These are phyloP conservation scores for Palythoa caribaeorum DNA, from an alignment of 92 coral and sea anemone species.

Conservation along the genomic window DNA sequence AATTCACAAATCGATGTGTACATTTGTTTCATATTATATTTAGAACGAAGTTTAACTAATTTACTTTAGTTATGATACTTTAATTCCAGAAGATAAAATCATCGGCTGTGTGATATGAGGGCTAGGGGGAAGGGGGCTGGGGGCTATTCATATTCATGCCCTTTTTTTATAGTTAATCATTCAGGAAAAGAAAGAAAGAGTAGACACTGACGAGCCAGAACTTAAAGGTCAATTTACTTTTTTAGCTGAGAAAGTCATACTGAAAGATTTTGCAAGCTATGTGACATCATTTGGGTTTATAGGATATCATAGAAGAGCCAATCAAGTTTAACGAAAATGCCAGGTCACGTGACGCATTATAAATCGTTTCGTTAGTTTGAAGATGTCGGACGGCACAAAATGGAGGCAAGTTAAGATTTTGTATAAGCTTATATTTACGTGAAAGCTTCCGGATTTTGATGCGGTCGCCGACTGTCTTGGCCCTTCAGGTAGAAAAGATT, in stretches of 20 bases:
- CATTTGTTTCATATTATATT: no score
- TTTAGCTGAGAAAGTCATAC: no score
- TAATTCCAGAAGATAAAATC: no score
- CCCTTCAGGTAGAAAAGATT: not conserved
- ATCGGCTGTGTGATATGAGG: no score
- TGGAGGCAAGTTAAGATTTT: slow-evolving; percentile 2
- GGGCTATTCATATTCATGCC: no score
- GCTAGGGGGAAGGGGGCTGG: no score
- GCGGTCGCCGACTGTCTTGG: slow-evolving; percentile 23
- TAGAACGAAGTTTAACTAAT: no score
- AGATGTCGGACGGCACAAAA: slow-evolving; percentile 39
- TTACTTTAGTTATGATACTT: no score
- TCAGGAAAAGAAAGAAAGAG: not conserved
- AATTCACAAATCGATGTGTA: no score
- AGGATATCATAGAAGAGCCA: not conserved
- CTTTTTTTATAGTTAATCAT: not conserved
- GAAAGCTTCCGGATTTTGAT: slow-evolving; percentile 73
- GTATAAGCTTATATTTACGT: slow-evolving; percentile 73
- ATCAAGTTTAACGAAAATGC: slow-evolving; percentile 29
- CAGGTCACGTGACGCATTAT: slow-evolving; percentile 34
- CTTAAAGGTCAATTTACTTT: no score
- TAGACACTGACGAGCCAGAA: not conserved
- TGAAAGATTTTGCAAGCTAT: not conserved
- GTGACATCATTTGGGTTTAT: slow-evolving; percentile 42
- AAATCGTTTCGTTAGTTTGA: slow-evolving; percentile 32